Base-by-base conservation (phyloP, 2,888 invertebrate genomes). In the Drosophila paracracens region DNA sequence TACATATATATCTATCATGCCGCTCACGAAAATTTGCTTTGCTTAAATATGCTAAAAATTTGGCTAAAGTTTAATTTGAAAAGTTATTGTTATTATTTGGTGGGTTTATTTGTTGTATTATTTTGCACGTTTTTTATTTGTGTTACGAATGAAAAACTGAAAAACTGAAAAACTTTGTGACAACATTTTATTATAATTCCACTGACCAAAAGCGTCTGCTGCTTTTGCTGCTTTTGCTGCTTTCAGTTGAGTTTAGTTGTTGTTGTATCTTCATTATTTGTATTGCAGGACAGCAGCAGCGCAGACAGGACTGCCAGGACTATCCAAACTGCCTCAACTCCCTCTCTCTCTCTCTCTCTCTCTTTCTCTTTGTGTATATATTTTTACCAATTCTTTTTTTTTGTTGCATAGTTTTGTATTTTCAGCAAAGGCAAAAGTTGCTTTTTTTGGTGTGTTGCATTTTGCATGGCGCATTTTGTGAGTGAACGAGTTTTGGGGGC, bases 21-120 rank as follows among this genome's bases (percentile, higher is more conserved):
- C 13, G 58, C 38, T 50, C 81, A 81, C 77, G 87, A 82, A 83
- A 83, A 82, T 86, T 88, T 79, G 27, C 8, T 46, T 8, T 16
- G 16, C 46, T 46, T 46, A 25, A 88, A 88, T 84, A 80, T 88
- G 74, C 83, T 74, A 76, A 86, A 86, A 84, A 33, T 33, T 86
- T 76, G 86, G 78, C 82, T 74, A 87, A 86, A 89, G 85, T 89
- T 89, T 89, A 89, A 89, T 89, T 88, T 88, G 88, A 89, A 89
- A 89, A 89, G 87, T 89, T 89, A 79, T 80, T 84, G 79, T 79
- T 84, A 78, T 87, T 81, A 83, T 85, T 85, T 76, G 80, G 56
- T 2, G 7, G 8, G 76, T 51, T 70, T 70, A 53, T 63, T 80
- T 76, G 25, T 35, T 73, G 74, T 52, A 67, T 50, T 50, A 29